phyloP scores from a whole-genome alignment of 2,888 invertebrate genomes.

The Eupithecia exiguata region DNA sequence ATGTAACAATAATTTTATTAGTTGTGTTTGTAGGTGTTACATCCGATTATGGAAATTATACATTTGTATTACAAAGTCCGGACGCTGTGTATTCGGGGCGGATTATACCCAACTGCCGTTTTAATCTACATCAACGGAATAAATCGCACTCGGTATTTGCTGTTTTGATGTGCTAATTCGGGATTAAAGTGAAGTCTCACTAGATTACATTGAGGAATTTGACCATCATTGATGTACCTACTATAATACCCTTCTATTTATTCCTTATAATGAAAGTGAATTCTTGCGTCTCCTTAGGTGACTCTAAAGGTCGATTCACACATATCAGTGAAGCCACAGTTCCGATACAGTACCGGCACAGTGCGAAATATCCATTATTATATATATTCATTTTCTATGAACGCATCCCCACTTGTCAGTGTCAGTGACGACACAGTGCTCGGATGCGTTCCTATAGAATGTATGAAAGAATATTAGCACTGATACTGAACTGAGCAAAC shows the following conservation, averaged over 20 bases:
- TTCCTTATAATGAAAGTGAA: not conserved
- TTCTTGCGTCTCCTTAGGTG: not conserved
- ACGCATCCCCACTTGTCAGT: too few relatives aligned
- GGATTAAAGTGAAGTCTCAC: not conserved
- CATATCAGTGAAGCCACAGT: too few relatives aligned
- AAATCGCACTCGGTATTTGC: not conserved
- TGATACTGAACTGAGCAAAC: too few relatives aligned
- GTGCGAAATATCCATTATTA: too few relatives aligned
- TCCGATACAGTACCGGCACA: too few relatives aligned
- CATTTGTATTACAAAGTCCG: constrained; percentile 3
- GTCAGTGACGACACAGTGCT: too few relatives aligned
- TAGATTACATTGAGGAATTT: not conserved
- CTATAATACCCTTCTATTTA: not conserved
- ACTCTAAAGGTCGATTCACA: too few relatives aligned
- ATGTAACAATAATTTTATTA: not conserved
- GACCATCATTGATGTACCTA: not conserved
- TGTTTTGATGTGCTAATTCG: not conserved
- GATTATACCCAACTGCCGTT: not conserved
- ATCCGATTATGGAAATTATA: not conserved
- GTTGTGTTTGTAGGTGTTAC: not conserved
- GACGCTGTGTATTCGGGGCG: not conserved
- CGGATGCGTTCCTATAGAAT: too few relatives aligned
- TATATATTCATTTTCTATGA: too few relatives aligned
- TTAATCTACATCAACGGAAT: constrained; percentile 3
- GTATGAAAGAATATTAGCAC: too few relatives aligned